A percentile compares a stretch with the other conserved stretches of the same genome.
Conservation (phyloP, 2,797 vertebrate species). For the Pseudotriccus pelzelni region DNA sequence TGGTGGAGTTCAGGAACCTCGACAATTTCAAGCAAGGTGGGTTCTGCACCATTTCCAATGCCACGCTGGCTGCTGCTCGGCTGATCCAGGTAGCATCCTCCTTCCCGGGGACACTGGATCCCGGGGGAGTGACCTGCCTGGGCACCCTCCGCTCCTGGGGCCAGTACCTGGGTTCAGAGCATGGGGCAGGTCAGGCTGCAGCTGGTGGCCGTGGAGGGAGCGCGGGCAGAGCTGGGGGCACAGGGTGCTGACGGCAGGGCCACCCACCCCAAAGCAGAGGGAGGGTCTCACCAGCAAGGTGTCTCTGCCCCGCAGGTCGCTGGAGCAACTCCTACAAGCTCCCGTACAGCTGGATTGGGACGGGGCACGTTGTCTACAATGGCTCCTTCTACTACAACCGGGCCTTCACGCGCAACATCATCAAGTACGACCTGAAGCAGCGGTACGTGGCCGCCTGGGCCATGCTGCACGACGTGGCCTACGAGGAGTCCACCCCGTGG, state of each 20-base stretch:
- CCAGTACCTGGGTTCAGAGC: rapidly evolving
- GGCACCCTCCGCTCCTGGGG: neutral
- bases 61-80: rapidly evolving
- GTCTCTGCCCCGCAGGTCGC: constrained; percentile 79
- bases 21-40: constrained; percentile 95
- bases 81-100: rapidly evolving
- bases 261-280: neutral
- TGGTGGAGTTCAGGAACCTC: constrained; percentile 93
- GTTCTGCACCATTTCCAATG: neutral
- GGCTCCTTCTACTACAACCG: constrained; percentile 97
- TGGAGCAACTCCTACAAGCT: constrained; percentile 97
- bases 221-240: neutral
- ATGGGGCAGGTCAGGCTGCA: rapidly evolving
- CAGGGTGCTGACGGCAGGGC: neutral
- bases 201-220: neutral
- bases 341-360: constrained; percentile 97
- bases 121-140: neutral
- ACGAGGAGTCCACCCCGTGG: constrained; percentile 86
- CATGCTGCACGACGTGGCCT: constrained; percentile 89
- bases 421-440: constrained; percentile 91
- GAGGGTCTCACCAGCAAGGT: neutral
- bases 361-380: constrained; percentile 90
- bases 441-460: constrained; percentile 92
- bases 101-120: neutral
- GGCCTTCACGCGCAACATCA: constrained; percentile 96